Base-by-base conservation (phyloP, 2,113 vertebrate species). In the Tetrao urogallus region DNA sequence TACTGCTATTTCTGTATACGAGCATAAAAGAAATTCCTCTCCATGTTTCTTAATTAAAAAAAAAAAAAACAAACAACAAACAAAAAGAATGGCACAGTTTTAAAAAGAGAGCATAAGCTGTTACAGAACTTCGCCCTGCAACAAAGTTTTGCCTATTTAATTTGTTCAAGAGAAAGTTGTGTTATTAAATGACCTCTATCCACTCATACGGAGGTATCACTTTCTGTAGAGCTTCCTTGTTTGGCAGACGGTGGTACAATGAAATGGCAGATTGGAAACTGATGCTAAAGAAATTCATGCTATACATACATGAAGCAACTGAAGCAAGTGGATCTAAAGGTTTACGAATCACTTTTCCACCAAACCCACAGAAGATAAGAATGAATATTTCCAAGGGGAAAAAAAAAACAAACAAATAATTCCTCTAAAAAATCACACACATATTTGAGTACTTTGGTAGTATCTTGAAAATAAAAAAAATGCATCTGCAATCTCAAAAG, bases 311-410 rank as follows among this genome's bases (percentile, higher is more conserved):
- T 65, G 10, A 88, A 77, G 9, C 18, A 87, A 76, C 8, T 78
- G 71, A 82, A 93, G 72, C 22, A 89, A 66, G 25, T 4, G 43
- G 42, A 82, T 72, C 11, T 70, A 73, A 67, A 89, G 12, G 9
- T 17, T 40, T 77, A 54, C 48, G 56, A 81, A 88, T 75, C 91
- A 91, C 28, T 36, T 83, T 91, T 87, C 54, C 69, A 83, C 36
- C 65, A 90, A 95, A 85, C 60, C 15, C 28, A 82, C 50, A 91
- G 82, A 76, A 86, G 69, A 77, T 83, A 94, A 84, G 87, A 96
- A 71, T 61, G 82, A 91, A 27, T 86, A 91, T 71, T 93, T 93
- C 60, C 86, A 47, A 89, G 19, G 5, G 20, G 7, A 0, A 4
- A 50, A 72, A 38, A 73, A 60, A 27, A 38, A 36, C 8, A 38